Percentiles rank a stretch among this genome's conserved stretches.
phyloP scores from a whole-genome alignment of 2,888 invertebrate species.

The Calameuta pallipes region DNA sequence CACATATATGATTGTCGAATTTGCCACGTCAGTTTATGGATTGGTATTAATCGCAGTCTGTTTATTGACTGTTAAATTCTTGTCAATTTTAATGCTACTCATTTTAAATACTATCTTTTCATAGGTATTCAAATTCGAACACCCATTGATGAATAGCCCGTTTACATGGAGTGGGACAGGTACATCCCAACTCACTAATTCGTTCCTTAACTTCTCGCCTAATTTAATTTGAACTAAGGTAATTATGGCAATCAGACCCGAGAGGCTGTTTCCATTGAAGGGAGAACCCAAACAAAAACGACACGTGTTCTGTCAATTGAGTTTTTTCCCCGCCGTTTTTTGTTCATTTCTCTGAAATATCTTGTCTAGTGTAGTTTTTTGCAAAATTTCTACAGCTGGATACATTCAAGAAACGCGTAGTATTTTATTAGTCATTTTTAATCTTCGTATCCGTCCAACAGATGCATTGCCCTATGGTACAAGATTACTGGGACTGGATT shows the following conservation, averaged over 20 bases:
- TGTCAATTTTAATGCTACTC: background rate
- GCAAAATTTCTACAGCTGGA: background rate
- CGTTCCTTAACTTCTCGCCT: slow-evolving; percentile 54
- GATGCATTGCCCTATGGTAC: background rate
- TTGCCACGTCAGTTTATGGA: background rate
- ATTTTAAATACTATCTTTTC: background rate
- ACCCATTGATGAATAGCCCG: background rate
- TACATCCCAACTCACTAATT: slow-evolving; percentile 45
- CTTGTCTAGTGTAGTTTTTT: slow-evolving; percentile 25
- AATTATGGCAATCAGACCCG: slow-evolving; percentile 55
- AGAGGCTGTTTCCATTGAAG: slow-evolving; percentile 43
- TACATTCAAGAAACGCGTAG: background rate
- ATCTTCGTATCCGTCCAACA: background rate
- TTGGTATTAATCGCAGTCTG: background rate
- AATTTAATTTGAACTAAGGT: slow-evolving; percentile 54
- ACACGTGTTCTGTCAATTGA: slow-evolving; percentile 43
- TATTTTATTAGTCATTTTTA: background rate
- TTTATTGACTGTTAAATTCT: background rate
- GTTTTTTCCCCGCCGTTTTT: background rate
- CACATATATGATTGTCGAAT: background rate
- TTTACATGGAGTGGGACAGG: background rate
- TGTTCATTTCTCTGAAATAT: background rate
- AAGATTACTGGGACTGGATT: background rate
- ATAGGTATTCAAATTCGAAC: background rate
- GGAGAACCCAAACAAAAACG: slow-evolving; percentile 28